Evolutionary conservation across 2,113 vertebrate genomes (phyloP).

Genomic region (Coptodon bakossiorum): DNA sequence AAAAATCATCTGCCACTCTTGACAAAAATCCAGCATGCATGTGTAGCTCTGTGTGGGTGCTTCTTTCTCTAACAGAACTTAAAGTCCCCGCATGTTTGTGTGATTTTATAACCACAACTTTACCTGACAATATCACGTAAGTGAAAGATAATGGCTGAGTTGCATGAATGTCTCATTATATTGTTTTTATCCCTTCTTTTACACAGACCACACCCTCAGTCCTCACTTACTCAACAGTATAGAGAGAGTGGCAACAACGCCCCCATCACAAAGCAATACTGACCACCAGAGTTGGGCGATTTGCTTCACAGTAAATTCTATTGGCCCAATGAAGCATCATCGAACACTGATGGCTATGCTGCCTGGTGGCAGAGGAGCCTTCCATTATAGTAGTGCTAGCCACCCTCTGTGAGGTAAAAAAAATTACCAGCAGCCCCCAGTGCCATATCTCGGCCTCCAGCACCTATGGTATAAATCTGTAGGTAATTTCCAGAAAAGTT

Average conservation of each 20-base stretch:
- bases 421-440: neutral
- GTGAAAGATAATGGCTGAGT: neutral
- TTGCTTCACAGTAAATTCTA: neutral
- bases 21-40: neutral
- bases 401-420: neutral
- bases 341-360: neutral
- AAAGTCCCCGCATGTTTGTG: neutral
- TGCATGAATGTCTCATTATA: neutral
- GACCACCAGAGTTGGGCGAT: neutral
- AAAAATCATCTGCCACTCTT: neutral
- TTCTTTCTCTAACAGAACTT: neutral
- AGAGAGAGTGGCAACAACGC: neutral
- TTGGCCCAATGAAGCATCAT: neutral
- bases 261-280: neutral
- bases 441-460: neutral
- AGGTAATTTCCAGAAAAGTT: neutral
- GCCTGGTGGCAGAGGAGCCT: neutral
- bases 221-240: neutral
- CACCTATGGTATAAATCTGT: neutral
- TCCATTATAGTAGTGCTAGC: neutral
- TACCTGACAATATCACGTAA: neutral
- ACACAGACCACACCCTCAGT: neutral
- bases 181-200: neutral
- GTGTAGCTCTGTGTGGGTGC: neutral
- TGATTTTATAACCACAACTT: neutral